Evolutionary conservation across 2,888 invertebrate genomes (phyloP), one percentile per base, ranked within the genome.

Genomic region (Thecophora atra): DNA sequence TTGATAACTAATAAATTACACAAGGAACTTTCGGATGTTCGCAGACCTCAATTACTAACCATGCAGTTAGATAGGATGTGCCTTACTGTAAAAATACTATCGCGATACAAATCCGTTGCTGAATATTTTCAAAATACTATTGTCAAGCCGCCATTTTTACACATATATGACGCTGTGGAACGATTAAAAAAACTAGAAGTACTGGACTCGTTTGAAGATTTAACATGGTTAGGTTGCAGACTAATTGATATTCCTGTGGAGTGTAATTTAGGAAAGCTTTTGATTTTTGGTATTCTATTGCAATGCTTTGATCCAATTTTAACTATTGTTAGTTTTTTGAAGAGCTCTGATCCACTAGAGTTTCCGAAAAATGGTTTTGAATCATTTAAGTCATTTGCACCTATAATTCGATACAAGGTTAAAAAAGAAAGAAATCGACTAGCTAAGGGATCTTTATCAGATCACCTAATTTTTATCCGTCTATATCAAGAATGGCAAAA

Each of bases 261-360:
- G 79, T 96, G 97, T 0, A 91, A 94, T 78, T 88, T 96, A 26
- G 97, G 95, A 0, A 97, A 98, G 87, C 94, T 96, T 91, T 88
- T 98, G 74, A 88, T 98, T 0, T 95, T 95, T 84, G 92, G 95
- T 4, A 92, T 96, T 70, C 91, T 97, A 0, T 89, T 98, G 79
- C 95, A 95, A 85, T 98, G 98, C 85, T 88, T 98, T 42, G 96
- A 97, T 86, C 98, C 98, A 1, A 90, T 98, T 37, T 87, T 98
- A 73, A 97, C 97, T 3, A 93, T 98, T 67, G 95, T 95, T 1
- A 94, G 96, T 82, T 91, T 92, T 76, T 88, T 98, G 77, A 91
- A 95, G 0, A 87, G 87, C 60, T 87, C 92, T 78, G 93, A 94
- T 83, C 93, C 93, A 0, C 92, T 93, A 82, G 88, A 91, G 75